A percentile compares a stretch with the other conserved stretches of the same genome.
Conservation (phyloP, 2,113 vertebrate species). For the Hippocampus comes region DNA sequence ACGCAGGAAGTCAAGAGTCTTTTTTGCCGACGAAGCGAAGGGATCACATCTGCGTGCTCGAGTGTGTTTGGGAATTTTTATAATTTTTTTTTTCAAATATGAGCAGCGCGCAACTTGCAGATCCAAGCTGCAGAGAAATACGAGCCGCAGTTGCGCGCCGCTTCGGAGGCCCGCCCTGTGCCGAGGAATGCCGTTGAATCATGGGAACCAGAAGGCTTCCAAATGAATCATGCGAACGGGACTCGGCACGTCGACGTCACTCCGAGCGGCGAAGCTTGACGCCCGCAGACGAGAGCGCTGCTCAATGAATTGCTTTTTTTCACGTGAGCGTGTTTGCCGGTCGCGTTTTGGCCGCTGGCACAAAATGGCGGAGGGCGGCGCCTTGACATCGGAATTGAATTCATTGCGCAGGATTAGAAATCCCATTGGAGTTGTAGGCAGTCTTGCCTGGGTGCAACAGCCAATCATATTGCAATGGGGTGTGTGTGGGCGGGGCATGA, state of each 20-base stretch:
- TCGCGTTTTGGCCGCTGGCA: too few species aligned
- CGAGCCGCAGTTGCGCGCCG: background rate
- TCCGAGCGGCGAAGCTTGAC: background rate
- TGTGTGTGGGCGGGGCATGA: too few species aligned
- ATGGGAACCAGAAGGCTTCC: conserved; percentile 35
- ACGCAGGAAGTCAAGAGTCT: background rate
- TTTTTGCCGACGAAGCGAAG: background rate
- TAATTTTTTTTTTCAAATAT: too few species aligned
- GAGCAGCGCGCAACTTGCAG: background rate
- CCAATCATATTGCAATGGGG: too few species aligned
- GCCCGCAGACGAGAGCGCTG: background rate
- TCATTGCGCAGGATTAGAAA: too few species aligned
- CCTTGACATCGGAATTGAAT: too few species aligned
- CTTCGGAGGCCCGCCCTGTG: conserved; percentile 31
- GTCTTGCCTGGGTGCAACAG: too few species aligned
- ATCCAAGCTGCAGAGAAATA: background rate
- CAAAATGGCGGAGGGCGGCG: too few species aligned
- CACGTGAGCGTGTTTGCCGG: too few species aligned
- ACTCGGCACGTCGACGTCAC: background rate
- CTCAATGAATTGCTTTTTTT: too few species aligned
- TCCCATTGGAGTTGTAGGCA: too few species aligned
- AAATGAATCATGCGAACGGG: conserved; percentile 30
- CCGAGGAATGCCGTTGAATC: conserved; percentile 50
- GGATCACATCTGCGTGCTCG: background rate
- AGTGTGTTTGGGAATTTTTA: background rate